Conservation (phyloP, 2,888 invertebrate species). For the Folsomia candida region DNA sequence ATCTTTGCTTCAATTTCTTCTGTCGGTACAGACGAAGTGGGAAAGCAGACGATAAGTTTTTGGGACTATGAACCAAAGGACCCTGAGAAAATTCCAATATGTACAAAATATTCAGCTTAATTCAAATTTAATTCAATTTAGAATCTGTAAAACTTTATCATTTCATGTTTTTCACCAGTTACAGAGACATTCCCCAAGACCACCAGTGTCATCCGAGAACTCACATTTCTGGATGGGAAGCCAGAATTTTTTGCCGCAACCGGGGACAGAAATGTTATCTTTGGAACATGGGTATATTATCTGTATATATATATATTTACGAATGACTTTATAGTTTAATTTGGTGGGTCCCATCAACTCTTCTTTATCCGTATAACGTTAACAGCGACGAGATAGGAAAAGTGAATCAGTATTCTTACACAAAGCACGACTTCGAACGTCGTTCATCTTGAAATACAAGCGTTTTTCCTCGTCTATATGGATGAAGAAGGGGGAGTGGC, state of each 20-base stretch:
- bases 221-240: constrained; percentile 30
- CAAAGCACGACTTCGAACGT: constrained; percentile 31
- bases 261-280: constrained; percentile 39
- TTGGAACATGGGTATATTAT: constrained; percentile 46
- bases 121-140: constrained; percentile 1
- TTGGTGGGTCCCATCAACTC: neutral
- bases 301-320: too few relatives aligned
- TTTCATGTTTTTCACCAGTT: constrained; percentile 2
- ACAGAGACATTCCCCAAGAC: constrained; percentile 13
- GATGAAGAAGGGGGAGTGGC: constrained; percentile 37
- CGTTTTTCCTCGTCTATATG: constrained; percentile 41
- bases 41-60: constrained; percentile 33
- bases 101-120: constrained; percentile 14
- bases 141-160: neutral
- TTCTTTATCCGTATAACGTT: too few relatives aligned
- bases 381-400: too few relatives aligned
- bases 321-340: neutral
- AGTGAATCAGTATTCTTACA: constrained; percentile 17
- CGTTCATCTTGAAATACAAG: constrained; percentile 33
- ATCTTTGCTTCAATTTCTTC: constrained; percentile 33
- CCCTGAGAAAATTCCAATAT: constrained; percentile 24
- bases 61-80: constrained; percentile 28
- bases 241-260: constrained; percentile 44
- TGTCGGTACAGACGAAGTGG: constrained; percentile 32
- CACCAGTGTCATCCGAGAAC: constrained; percentile 20